A percentile compares a stretch with the other conserved stretches of the same genome.
Evolutionary conservation across 2,888 invertebrate species (phyloP).

Genomic region (Unio delphinus): DNA sequence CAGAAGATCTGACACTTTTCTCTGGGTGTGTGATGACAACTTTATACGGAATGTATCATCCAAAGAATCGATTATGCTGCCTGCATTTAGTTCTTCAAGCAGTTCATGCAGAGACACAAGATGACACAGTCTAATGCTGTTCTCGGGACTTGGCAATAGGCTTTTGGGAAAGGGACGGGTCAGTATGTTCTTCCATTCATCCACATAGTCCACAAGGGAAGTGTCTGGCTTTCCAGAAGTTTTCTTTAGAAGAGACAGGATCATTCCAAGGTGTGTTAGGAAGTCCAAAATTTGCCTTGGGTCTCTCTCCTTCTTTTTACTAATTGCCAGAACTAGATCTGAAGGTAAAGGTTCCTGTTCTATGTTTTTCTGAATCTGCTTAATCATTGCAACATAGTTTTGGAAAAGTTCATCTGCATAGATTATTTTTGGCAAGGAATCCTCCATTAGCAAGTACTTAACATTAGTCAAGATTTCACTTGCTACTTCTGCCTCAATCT

Average conservation of each 20-base stretch:
- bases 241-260: constrained; percentile 35
- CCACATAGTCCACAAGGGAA: constrained; percentile 30
- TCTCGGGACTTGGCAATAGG: constrained; percentile 31
- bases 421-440: constrained; percentile 21
- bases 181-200: constrained; percentile 20
- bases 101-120: constrained; percentile 30
- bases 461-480: constrained; percentile 19
- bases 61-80: constrained; percentile 29
- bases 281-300: constrained; percentile 11
- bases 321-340: constrained; percentile 18
- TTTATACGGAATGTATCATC: constrained; percentile 18
- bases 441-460: constrained; percentile 13
- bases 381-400: constrained; percentile 25
- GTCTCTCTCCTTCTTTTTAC: constrained; percentile 16
- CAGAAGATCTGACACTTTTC: constrained; percentile 12
- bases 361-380: constrained; percentile 13
- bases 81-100: constrained; percentile 36
- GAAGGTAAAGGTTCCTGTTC: constrained; percentile 26
- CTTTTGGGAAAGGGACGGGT: constrained; percentile 17
- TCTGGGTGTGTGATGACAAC: constrained; percentile 16
- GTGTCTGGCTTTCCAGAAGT: constrained; percentile 24
- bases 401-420: constrained; percentile 44
- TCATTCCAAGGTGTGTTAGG: constrained; percentile 34
- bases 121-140: constrained; percentile 33
- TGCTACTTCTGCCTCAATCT: constrained; percentile 32